Evolutionary conservation across 2,113 vertebrate genomes (phyloP).

Genomic region (Triplophysa tibetana): DNA sequence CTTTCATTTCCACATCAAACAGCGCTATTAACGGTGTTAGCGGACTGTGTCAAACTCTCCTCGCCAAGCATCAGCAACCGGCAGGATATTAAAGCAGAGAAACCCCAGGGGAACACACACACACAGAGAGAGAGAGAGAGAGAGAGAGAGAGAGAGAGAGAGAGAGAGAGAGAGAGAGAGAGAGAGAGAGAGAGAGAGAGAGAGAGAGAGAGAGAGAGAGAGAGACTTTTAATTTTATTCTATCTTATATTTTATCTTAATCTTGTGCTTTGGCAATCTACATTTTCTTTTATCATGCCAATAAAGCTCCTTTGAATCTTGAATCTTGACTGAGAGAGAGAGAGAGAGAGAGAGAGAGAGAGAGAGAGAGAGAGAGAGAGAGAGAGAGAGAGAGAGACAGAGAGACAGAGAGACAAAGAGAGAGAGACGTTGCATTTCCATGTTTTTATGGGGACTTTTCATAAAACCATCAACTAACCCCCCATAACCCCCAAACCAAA

Average conservation of each 20-base stretch:
- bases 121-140: neutral
- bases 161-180: neutral
- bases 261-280: too few relatives aligned
- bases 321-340: too few relatives aligned
- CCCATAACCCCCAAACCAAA: neutral
- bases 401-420: too few relatives aligned
- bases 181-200: conserved; percentile 8
- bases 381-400: neutral
- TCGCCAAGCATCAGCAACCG: conserved; percentile 80
- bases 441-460: neutral
- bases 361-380: neutral
- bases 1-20: conserved; percentile 82
- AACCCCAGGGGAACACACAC: conserved; percentile 56
- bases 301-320: too few relatives aligned
- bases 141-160: neutral
- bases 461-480: too few relatives aligned
- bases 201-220: conserved; percentile 9
- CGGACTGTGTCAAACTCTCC: conserved; percentile 78
- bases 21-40: conserved; percentile 78
- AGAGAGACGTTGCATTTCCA: neutral
- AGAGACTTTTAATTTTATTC: too few relatives aligned
- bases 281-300: too few relatives aligned
- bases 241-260: too few relatives aligned
- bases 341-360: neutral
- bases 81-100: conserved; percentile 80